Evolutionary conservation across 2,888 invertebrate species (phyloP).

Genomic region (Lycophotia porphyrea): DNA sequence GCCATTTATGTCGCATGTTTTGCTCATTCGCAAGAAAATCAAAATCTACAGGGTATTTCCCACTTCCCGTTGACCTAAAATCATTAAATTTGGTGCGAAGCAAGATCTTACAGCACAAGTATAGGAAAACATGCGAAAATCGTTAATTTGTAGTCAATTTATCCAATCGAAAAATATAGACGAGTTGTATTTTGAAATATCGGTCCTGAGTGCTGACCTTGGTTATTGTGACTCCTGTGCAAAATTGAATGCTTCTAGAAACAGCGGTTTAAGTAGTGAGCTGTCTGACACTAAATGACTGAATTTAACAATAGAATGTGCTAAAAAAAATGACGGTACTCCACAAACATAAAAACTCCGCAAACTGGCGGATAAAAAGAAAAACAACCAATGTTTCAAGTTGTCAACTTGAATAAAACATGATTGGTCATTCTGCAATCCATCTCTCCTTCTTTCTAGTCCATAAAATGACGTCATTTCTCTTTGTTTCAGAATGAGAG

Average conservation of each 20-base stretch:
- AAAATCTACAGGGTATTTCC: background rate
- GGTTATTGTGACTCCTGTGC: background rate
- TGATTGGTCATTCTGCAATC: slow-evolving; percentile 29
- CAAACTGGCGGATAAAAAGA: background rate
- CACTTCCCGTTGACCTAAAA: background rate
- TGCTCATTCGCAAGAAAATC: background rate
- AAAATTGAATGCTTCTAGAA: background rate
- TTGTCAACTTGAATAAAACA: slow-evolving; percentile 26
- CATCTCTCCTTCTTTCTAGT: slow-evolving; percentile 8
- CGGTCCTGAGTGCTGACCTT: background rate
- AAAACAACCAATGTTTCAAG: slow-evolving; percentile 20
- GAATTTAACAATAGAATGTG: background rate
- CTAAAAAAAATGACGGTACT: background rate
- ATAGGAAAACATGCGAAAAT: background rate
- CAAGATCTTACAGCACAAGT: background rate
- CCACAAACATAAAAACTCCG: background rate
- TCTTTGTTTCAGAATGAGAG: slow-evolving; percentile 86
- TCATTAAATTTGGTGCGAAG: background rate
- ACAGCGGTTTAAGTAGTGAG: background rate
- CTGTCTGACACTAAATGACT: background rate
- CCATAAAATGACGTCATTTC: slow-evolving; percentile 48
- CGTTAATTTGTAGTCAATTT: background rate
- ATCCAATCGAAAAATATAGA: background rate
- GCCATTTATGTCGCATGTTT: background rate
- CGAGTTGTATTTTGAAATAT: background rate